Evolutionary conservation across 2,113 vertebrate genomes (phyloP).

Genomic region (Camelus dromedarius): DNA sequence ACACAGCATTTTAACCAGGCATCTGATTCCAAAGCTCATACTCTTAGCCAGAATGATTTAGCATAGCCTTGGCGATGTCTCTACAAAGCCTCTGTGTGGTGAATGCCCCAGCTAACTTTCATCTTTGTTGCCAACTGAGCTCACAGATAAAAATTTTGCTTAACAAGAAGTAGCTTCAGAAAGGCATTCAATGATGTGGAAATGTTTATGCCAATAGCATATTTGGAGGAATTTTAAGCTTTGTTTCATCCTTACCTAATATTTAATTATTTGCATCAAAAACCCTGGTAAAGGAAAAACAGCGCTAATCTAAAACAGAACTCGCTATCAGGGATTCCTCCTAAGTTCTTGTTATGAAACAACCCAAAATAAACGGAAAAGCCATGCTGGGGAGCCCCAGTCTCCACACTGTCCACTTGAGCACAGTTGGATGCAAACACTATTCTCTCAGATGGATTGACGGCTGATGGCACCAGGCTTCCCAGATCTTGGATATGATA

Average conservation of each 20-base stretch:
- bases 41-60: background rate
- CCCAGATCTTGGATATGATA: background rate
- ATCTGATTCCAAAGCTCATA: background rate
- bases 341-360: background rate
- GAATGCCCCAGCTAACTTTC: background rate
- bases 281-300: background rate
- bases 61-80: background rate
- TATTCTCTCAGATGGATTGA: background rate
- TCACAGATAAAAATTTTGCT: background rate
- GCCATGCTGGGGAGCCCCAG: background rate
- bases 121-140: background rate
- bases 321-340: slow-evolving; percentile 26
- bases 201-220: background rate
- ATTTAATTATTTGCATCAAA: slow-evolving; percentile 12
- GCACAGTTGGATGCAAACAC: slow-evolving; percentile 31
- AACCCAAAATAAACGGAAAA: background rate
- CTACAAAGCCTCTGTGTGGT: background rate
- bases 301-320: background rate
- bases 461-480: background rate
- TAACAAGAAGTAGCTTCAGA: slow-evolving; percentile 7
- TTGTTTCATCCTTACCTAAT: background rate
- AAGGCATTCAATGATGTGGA: background rate
- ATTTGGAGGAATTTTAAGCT: background rate
- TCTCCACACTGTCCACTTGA: background rate
- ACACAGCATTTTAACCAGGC: background rate